Evolutionary conservation across 2,797 vertebrate genomes (phyloP).

Genomic region (Bovichtus diacanthus): DNA sequence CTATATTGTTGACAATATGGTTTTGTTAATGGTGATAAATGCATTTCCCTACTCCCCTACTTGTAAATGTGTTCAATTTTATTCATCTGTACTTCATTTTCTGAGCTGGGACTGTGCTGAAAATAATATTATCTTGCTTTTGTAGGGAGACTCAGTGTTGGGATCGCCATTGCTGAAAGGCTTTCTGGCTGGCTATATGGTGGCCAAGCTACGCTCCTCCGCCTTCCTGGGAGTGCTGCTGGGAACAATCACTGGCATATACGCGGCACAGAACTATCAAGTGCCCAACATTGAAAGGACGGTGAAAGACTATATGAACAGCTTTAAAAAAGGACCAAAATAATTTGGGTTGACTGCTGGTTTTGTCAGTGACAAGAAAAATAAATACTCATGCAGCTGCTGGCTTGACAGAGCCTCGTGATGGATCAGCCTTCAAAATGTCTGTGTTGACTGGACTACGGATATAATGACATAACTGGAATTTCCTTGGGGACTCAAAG

Average conservation of each 20-base stretch:
- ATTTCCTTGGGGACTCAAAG: constrained; percentile 43
- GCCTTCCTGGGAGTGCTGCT: constrained; percentile 92
- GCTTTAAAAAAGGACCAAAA: constrained; percentile 89
- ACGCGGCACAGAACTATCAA: constrained; percentile 90
- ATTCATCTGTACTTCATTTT: neutral
- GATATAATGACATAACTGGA: constrained; percentile 45
- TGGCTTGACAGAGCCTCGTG: neutral
- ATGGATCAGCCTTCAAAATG: constrained; percentile 15
- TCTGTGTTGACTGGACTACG: constrained; percentile 20
- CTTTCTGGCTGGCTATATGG: constrained; percentile 93
- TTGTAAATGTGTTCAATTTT: neutral
- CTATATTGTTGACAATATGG: neutral
- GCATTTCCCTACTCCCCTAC: neutral
- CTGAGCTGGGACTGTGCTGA: neutral
- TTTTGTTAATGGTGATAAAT: neutral
- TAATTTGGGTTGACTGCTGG: constrained; percentile 65
- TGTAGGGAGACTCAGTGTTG: constrained; percentile 89
- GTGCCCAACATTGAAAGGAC: constrained; percentile 93
- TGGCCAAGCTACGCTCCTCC: constrained; percentile 94
- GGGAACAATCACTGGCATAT: constrained; percentile 93
- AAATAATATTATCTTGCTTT: neutral
- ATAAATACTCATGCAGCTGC: constrained; percentile 13
- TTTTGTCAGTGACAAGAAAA: constrained; percentile 3
- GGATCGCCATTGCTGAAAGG: constrained; percentile 95
- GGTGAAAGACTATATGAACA: constrained; percentile 88